A percentile compares a stretch with the other conserved stretches of the same genome.
Evolutionary conservation across 2,888 invertebrate genomes (phyloP).

Genomic region (Cinara cedri): DNA sequence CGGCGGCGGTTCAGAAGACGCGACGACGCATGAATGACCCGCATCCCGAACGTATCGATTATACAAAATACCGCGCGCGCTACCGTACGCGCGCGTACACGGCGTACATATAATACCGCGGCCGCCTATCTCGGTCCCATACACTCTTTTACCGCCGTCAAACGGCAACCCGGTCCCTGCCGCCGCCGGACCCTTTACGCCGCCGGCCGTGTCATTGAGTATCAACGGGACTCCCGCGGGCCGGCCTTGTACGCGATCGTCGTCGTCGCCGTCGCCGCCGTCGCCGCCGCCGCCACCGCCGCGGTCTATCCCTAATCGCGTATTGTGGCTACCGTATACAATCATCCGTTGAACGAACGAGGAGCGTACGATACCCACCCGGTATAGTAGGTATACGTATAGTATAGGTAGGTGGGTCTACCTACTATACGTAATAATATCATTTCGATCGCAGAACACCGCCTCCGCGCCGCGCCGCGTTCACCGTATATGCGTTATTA

Average conservation of each 20-base stretch:
- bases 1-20: constrained; percentile 21
- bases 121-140: not conserved
- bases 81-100: constrained; percentile 9
- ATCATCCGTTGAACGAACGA: too few relatives aligned
- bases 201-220: not conserved
- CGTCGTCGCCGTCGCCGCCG: not conserved
- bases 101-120: too few relatives aligned
- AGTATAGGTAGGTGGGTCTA: too few relatives aligned
- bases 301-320: too few relatives aligned
- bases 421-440: too few relatives aligned
- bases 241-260: constrained; percentile 4
- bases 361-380: too few relatives aligned
- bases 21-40: constrained; percentile 57
- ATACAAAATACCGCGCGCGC: constrained; percentile 43
- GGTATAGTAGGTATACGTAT: too few relatives aligned
- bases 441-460: too few relatives aligned
- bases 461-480: too few relatives aligned
- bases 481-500: too few relatives aligned
- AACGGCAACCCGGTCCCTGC: constrained; percentile 31
- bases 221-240: too few relatives aligned
- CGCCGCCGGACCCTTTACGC: not conserved
- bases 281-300: not conserved
- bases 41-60: constrained; percentile 56
- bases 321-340: too few relatives aligned
- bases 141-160: constrained; percentile 11